phyloP scores from a whole-genome alignment of 2,888 invertebrate species.

The Stenurella melanura region DNA sequence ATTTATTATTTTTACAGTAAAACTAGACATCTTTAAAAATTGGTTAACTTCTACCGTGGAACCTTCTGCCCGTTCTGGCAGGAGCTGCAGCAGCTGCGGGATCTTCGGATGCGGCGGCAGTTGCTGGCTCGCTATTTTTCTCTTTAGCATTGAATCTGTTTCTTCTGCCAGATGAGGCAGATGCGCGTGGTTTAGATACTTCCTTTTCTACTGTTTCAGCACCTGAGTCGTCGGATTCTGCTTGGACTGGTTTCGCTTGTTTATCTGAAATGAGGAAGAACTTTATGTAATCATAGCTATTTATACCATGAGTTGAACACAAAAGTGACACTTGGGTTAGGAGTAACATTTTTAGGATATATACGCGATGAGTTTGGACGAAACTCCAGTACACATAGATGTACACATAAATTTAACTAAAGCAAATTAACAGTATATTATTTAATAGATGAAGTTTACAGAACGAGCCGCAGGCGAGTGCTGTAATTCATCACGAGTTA shows the following conservation, averaged over 20 bases:
- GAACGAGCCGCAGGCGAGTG: no score
- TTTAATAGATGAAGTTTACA: no score
- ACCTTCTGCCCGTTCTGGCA: conserved; percentile 68
- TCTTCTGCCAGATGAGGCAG: conserved; percentile 53
- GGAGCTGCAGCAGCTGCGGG: conserved; percentile 59
- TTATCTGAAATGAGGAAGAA: conserved; percentile 60
- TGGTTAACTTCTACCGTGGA: conserved; percentile 66
- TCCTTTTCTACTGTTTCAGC: conserved; percentile 50
- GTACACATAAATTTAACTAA: no score
- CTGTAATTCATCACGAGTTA: no score
- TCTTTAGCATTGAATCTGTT: conserved; percentile 53
- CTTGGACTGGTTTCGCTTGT: conserved; percentile 55
- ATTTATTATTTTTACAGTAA: conserved; percentile 38
- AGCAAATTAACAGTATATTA: no score
- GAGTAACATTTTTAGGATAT: no score
- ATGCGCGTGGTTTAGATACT: conserved; percentile 43
- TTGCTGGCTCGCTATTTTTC: conserved; percentile 55
- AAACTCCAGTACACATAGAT: no score
- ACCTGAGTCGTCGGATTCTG: conserved; percentile 55
- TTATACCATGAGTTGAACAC: no score
- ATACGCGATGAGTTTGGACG: no score
- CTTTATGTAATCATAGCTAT: not conserved
- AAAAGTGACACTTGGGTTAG: no score
- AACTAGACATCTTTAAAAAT: conserved; percentile 33
- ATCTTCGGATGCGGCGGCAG: conserved; percentile 50